These are phyloP conservation scores for Chaetophractus vellerosus DNA, from an alignment of 2,797 vertebrate genomes.

Conservation along the genomic window DNA sequence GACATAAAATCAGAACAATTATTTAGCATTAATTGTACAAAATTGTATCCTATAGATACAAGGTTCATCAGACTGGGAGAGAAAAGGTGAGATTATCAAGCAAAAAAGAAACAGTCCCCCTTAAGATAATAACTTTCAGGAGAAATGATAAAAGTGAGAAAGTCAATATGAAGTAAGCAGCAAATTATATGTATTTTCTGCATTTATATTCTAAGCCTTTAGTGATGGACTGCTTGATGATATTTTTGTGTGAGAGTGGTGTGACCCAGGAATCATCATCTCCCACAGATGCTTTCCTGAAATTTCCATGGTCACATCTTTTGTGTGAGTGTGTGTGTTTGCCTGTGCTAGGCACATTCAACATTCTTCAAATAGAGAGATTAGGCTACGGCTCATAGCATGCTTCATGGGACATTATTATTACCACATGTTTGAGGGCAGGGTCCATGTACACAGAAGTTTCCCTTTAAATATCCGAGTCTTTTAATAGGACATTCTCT, in stretches of 20 bases:
- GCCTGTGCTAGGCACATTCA: slow-evolving; percentile 19
- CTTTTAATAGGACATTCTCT: slow-evolving; percentile 52
- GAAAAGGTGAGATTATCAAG: slow-evolving; percentile 19
- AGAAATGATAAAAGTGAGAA: slow-evolving; percentile 47
- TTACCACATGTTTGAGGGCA: slow-evolving; percentile 61
- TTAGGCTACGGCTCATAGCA: slow-evolving; percentile 45
- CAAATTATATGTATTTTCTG: neutral
- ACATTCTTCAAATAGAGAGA: slow-evolving; percentile 64
- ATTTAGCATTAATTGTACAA: slow-evolving; percentile 52
- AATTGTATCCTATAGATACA: slow-evolving; percentile 24
- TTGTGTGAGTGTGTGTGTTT: slow-evolving; percentile 54
- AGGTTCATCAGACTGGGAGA: neutral
- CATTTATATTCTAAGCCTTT: neutral
- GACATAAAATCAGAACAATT: neutral
- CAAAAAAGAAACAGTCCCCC: slow-evolving; percentile 20
- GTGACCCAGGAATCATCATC: neutral
- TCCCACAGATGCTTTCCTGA: neutral
- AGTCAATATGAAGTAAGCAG: neutral
- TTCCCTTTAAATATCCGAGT: slow-evolving; percentile 54
- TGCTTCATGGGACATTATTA: slow-evolving; percentile 52
- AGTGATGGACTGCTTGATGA: neutral
- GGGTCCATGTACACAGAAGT: slow-evolving; percentile 1
- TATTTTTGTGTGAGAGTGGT: neutral
- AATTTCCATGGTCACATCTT: slow-evolving; percentile 56
- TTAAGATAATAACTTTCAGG: slow-evolving; percentile 38